Evolutionary conservation across 2,888 invertebrate genomes (phyloP).

Genomic region (Trachelus troglodyta): DNA sequence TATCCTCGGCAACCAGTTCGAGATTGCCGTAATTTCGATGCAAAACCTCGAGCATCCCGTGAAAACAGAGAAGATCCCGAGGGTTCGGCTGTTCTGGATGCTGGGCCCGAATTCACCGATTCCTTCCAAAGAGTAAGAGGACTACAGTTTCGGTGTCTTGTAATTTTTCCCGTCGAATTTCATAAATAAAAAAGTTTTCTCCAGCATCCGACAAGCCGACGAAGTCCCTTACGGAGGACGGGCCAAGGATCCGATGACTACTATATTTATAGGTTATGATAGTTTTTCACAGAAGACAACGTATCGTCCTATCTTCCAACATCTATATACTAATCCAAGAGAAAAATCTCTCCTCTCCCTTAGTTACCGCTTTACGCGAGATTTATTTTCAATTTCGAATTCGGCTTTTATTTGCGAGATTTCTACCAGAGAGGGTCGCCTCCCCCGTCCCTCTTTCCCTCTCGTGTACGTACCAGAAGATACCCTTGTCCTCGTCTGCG

Average conservation of each 20-base stretch:
- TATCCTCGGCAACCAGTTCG: neutral
- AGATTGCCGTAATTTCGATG: conserved; percentile 8
- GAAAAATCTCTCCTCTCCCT: neutral
- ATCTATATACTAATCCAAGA: neutral
- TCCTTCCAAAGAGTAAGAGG: neutral
- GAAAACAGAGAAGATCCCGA: conserved; percentile 23
- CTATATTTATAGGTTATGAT: conserved; percentile 35
- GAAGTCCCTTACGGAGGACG: conserved; percentile 5
- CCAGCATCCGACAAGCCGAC: conserved; percentile 20
- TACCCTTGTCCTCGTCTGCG: neutral
- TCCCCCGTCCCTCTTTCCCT: neutral
- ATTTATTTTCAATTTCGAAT: conserved; percentile 48
- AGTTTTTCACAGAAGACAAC: conserved; percentile 37
- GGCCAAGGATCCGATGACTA: conserved; percentile 19
- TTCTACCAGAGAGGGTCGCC: neutral
- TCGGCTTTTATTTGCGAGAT: conserved; percentile 32
- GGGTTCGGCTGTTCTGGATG: neutral
- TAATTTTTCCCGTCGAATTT: conserved; percentile 35
- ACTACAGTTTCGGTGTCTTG: conserved; percentile 15
- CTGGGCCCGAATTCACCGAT: neutral
- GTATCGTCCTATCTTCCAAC: conserved; percentile 19
- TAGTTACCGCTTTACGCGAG: conserved; percentile 18
- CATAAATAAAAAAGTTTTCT: conserved; percentile 41
- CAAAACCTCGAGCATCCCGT: conserved; percentile 5
- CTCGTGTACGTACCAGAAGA: neutral